A percentile compares a stretch with the other conserved stretches of the same genome.
These are phyloP conservation scores for Sitophilus oryzae DNA, from an alignment of 1,140 invertebrate genomes.

Conservation along the genomic window DNA sequence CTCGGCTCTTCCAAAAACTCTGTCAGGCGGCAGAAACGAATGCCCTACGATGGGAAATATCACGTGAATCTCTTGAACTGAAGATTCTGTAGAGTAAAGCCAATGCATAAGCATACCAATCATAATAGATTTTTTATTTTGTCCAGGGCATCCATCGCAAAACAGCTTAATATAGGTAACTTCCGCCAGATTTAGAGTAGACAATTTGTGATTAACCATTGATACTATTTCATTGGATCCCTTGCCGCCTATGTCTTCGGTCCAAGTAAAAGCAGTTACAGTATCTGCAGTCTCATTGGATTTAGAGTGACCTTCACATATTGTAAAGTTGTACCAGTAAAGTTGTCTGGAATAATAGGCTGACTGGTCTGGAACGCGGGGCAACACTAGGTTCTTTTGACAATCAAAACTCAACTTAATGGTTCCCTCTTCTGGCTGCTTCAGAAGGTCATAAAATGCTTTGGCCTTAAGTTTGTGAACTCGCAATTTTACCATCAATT, in stretches of 20 bases:
- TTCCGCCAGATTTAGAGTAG: background rate
- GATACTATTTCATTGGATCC: background rate
- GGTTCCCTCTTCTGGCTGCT: background rate
- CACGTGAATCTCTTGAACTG: conserved; percentile 1
- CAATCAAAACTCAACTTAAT: background rate
- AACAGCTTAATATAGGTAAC: background rate
- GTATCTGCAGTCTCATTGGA: background rate
- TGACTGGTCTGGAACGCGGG: background rate
- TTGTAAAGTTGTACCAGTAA: background rate
- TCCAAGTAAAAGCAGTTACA: conserved; percentile 2
- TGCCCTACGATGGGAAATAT: conserved; percentile 3
- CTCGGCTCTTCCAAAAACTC: conserved; percentile 1
- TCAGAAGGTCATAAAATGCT: conserved; percentile 3
- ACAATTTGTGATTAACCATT: conserved; percentile 5
- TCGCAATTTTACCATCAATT: conserved; percentile 1
- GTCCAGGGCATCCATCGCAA: conserved; percentile 5
- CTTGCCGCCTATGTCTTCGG: background rate
- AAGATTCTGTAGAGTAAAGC: background rate
- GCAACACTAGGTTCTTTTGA: background rate
- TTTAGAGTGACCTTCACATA: background rate
- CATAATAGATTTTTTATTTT: conserved; percentile 3
- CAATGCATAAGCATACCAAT: too few species aligned
- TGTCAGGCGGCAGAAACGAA: too few species aligned
- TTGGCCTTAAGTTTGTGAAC: conserved; percentile 4
- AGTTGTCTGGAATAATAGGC: background rate